phyloP scores from a whole-genome alignment of 2,113 vertebrate species.

The Sturnus vulgaris region DNA sequence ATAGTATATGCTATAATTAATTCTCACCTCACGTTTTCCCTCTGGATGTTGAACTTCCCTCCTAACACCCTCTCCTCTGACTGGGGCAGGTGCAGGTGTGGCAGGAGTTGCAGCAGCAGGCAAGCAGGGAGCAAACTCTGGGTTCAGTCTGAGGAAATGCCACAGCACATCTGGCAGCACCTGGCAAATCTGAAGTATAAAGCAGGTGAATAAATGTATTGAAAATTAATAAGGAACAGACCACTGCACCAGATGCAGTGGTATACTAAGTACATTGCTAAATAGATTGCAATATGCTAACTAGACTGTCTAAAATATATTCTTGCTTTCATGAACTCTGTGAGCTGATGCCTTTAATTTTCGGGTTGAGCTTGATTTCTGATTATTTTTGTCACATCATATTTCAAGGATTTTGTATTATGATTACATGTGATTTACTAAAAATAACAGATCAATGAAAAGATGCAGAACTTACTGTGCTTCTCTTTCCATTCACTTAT shows the following conservation, averaged over 20 bases:
- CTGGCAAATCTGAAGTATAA: neutral
- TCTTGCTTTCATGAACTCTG: conserved; percentile 8
- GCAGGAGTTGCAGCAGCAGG: neutral
- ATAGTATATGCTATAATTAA: neutral
- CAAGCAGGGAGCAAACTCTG: neutral
- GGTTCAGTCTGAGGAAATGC: neutral
- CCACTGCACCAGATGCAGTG: neutral
- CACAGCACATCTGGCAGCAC: conserved; percentile 7
- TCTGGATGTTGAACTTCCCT: neutral
- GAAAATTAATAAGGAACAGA: conserved; percentile 20
- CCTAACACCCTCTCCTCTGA: neutral
- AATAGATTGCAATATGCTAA: conserved; percentile 47
- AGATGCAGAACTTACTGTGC: conserved; percentile 27
- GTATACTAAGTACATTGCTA: conserved; percentile 33
- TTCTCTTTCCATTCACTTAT: conserved; percentile 37
- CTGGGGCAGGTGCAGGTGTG: neutral
- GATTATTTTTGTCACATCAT: conserved; percentile 29
- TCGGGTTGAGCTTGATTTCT: conserved; percentile 37
- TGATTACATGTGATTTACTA: conserved; percentile 40
- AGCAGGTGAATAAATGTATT: neutral
- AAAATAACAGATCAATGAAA: conserved; percentile 44
- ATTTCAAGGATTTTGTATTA: conserved; percentile 34
- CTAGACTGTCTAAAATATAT: neutral
- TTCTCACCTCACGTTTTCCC: neutral
- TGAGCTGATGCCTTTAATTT: conserved; percentile 21